Base-by-base conservation (phyloP, 2,113 vertebrate genomes). In the Menura novaehollandiae region DNA sequence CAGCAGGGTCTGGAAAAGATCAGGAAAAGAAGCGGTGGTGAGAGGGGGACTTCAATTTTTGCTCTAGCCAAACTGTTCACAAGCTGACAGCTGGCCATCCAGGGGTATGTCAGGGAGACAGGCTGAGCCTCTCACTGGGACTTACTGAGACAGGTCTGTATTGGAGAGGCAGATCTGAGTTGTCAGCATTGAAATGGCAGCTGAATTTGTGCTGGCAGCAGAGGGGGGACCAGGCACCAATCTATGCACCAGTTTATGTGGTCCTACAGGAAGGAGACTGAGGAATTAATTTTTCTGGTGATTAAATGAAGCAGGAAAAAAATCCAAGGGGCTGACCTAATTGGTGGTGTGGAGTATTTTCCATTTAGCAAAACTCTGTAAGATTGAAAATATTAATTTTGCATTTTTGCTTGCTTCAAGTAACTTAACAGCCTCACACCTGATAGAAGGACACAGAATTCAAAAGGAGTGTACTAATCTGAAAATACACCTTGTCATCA, bases 141-240 rank as follows among this genome's bases (percentile, higher is more conserved):
- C 73, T 68, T 55, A 10, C 1, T 1, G 51, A 88, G 83, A 91
- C 80, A 92, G 69, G 76, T 60, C 3, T 33, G 62, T 46, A 30
- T n/a, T 39, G 73, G 56, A 93, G 89, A 91, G 47, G 80, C 44
- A 81, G 73, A 91, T 95, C 30, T 51, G 83, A 91, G 69, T 28
- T 95, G 95, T 91, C 95, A 87, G 76, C 86, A 27, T 64, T 66
- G 80, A 92, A 89, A 85, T 63, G 55, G 91, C 80, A 91, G 73
- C 56, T 75, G 75, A 71, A 87, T 72, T 71, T 74, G 72, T 91
- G 68, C 76, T 96, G 63, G 77, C 86, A 93, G 93, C 60, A 86
- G 60, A 78, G 28, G 4, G 55, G 35, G 43, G 4, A 67, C 59
- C 19, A 47, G 79, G 46, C 13, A 88, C 63, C 19, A 10, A 30